Conservation (phyloP, 2,113 vertebrate species). For the Myxocyprinus asiaticus region DNA sequence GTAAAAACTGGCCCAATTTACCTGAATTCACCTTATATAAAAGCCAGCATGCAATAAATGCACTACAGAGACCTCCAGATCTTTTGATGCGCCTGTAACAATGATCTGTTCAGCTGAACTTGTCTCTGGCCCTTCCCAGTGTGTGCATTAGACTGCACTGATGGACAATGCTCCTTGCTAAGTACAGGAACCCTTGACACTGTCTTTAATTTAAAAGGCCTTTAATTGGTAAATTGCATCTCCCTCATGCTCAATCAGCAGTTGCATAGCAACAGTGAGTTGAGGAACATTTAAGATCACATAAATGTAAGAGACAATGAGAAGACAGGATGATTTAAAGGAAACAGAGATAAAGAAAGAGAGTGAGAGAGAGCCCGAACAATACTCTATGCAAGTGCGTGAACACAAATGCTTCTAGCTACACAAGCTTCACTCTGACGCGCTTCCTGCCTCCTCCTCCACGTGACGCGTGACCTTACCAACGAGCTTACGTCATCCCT, state of each 20-base stretch:
- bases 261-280: slow-evolving; percentile 73
- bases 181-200: slow-evolving; percentile 63
- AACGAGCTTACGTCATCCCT: no score
- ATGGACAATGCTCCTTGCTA: slow-evolving; percentile 39
- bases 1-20: not conserved
- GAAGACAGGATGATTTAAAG: slow-evolving; percentile 4
- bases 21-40: not conserved
- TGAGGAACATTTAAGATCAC: slow-evolving; percentile 34
- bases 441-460: no score
- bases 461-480: no score
- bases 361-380: no score
- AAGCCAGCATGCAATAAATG: not conserved
- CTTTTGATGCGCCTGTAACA: not conserved
- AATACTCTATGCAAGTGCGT: no score
- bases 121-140: slow-evolving; percentile 16
- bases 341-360: no score
- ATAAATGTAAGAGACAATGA: slow-evolving; percentile 48
- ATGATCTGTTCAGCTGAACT: not conserved
- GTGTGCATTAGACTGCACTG: not conserved
- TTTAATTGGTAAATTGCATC: slow-evolving; percentile 76
- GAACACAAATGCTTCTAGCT: no score
- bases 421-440: no score
- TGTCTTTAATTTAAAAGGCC: slow-evolving; percentile 69
- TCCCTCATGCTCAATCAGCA: slow-evolving; percentile 71
- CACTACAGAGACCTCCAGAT: not conserved